Evolutionary conservation across 2,888 invertebrate genomes (phyloP), one percentile per base, ranked within the genome.

Genomic region (Gnatocerus cornutus): DNA sequence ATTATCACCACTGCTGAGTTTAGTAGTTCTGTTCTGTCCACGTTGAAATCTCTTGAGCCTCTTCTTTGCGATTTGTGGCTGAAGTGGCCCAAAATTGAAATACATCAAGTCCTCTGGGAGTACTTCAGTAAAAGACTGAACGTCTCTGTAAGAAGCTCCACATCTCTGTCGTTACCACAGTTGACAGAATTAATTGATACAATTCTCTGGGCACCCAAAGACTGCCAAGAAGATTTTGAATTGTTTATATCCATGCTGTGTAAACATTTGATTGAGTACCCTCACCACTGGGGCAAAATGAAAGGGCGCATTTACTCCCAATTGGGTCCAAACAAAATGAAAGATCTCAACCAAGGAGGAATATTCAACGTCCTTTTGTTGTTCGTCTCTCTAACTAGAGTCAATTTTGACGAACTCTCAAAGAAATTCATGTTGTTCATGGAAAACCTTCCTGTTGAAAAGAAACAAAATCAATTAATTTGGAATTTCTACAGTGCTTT

Each of bases 291-390:
- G 84, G 78, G 77, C 1, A 84, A 83, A 74, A 78, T 85, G 37
- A 82, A 83, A 68, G 84, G 84, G 0, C 69, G 84, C 56, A 83
- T 85, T 71, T 85, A 83, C 74, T 83, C 84, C 0, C 83, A 83
- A 69, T 74, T 85, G n/a, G 81, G 83, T 2, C 79, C 81, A 5
- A 80, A 81, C 45, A 84, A 84, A 76, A 72, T 84, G 14, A 81
- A 78, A 10, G 81, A 81, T 67, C 77, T 84, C 27, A 79, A 77
- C 12, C 78, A 81, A 43, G 73, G 73, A 41, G 84, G 84, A 9
- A 65, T 84, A 5, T 80, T 74, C 21, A 81, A 82, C 73, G 78
- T 85, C 13, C 74, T 80, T 48, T 48, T 82, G 10, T 71, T 85
- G 46, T 83, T 81, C 68, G 71, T 83, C 14, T 73, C 77, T 10